Evolutionary conservation across 2,888 invertebrate genomes (phyloP).

Genomic region (Ophonus ardosiacus): DNA sequence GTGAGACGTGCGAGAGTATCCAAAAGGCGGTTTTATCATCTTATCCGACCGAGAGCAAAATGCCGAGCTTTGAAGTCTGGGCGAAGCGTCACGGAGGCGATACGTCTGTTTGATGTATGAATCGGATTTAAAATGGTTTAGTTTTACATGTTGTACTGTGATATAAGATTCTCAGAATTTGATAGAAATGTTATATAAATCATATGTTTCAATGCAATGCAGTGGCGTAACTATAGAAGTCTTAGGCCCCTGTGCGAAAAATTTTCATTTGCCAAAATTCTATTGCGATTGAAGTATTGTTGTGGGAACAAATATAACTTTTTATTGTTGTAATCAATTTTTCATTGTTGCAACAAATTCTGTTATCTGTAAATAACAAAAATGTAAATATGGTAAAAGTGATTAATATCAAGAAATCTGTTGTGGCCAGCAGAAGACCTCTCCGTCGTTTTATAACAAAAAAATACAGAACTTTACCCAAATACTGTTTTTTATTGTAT

Average conservation of each 20-base stretch:
- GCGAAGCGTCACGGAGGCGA: not conserved
- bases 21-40: conserved; percentile 24
- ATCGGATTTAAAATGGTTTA: conserved; percentile 28
- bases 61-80: conserved; percentile 19
- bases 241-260: too few species aligned
- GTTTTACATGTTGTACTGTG: not conserved
- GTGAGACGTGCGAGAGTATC: not conserved
- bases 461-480: too few species aligned
- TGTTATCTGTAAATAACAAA: too few species aligned
- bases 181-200: not conserved
- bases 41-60: conserved; percentile 24
- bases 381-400: too few species aligned
- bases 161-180: not conserved
- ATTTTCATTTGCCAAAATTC: too few species aligned
- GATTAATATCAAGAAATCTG: too few species aligned
- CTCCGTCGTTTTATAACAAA: too few species aligned
- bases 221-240: too few species aligned
- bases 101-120: conserved; percentile 20
- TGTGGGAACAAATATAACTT: not conserved
- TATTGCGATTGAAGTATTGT: not conserved
- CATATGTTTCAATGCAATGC: not conserved
- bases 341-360: too few species aligned
- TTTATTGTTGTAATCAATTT: too few species aligned
- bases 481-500: too few species aligned
- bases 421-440: too few species aligned